Base-by-base conservation (phyloP, 2,888 invertebrate species). In the Drosophila helvetica region DNA sequence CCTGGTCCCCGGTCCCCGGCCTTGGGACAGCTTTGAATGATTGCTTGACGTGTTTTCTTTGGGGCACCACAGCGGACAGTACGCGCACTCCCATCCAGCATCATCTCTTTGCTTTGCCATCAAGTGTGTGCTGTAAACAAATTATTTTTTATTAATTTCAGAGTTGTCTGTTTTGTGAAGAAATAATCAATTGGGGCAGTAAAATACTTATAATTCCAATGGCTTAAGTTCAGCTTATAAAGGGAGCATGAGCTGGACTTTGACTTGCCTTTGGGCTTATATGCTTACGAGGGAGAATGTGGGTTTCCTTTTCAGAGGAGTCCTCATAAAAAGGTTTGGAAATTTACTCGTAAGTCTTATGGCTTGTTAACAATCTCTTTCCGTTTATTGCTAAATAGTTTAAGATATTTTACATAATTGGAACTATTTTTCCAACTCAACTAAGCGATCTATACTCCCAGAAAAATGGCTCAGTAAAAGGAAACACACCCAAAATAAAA, bases 11-110 rank as follows among this genome's bases (percentile, higher is more conserved):
- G 1, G 51, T 45, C 54, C 46, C 27, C 17, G 46, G 55, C 52
- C 42, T 42, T 69, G 67, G 58, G 57, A 74, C 51, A 53, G 69
- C 75, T 79, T 75, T 87, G 86, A 87, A 77, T 75, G 86, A 87
- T 82, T 71, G 75, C 88, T 87, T 82, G 79, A 87, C 73, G 77
- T 79, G 71, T 75, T 69, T 69, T 51, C 65, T 59, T 43, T 74
- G 46, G 51, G 51, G 45, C 64, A 59, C 47, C 57, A 45, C 54
- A 30, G 56, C 47, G 25, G 6, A 38, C 38, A 38, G 38, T 38
- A 6, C 38, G 12, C 33, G 30, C 10, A 33, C 33, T 38, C 15
- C 38, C 38, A 47, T 63, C 52, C 22, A 43, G 47, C 48, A 58
- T 46, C 65, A 42, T 58, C 66, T 51, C 58, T 42, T 57, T 22